Conservation (phyloP, 2,888 invertebrate genomes). For the Carterocephalus palaemon region DNA sequence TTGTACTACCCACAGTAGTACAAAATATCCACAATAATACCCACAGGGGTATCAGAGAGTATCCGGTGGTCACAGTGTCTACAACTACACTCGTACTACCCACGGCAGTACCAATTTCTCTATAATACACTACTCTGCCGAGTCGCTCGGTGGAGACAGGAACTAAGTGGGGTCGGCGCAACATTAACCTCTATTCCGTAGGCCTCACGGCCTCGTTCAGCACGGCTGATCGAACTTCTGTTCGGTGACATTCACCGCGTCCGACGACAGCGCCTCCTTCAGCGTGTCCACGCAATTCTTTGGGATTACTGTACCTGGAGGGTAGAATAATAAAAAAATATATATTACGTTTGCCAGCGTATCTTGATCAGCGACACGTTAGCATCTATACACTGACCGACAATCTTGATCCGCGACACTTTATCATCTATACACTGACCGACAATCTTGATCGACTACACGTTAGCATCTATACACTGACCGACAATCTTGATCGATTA, state of each 20-base stretch:
- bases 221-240: conserved; percentile 75
- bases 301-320: conserved; percentile 89
- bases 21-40: too few relatives aligned
- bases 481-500: too few relatives aligned
- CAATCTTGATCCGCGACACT: not conserved
- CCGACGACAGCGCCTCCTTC: conserved; percentile 86
- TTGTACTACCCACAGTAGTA: too few relatives aligned
- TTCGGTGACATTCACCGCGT: conserved; percentile 90
- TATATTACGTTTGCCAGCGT: not conserved
- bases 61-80: not conserved
- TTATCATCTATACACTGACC: not conserved
- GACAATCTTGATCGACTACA: not conserved
- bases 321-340: too few relatives aligned
- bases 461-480: too few relatives aligned
- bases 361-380: not conserved
- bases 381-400: too few relatives aligned
- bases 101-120: not conserved
- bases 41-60: too few relatives aligned
- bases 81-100: not conserved
- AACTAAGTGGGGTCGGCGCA: conserved; percentile 28
- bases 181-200: conserved; percentile 15
- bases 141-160: conserved; percentile 29
- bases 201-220: conserved; percentile 46
- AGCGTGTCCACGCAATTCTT: conserved; percentile 91
- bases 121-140: conserved; percentile 17